phyloP scores from a whole-genome alignment of 2,888 invertebrate species.

The Diaphora mendica region DNA sequence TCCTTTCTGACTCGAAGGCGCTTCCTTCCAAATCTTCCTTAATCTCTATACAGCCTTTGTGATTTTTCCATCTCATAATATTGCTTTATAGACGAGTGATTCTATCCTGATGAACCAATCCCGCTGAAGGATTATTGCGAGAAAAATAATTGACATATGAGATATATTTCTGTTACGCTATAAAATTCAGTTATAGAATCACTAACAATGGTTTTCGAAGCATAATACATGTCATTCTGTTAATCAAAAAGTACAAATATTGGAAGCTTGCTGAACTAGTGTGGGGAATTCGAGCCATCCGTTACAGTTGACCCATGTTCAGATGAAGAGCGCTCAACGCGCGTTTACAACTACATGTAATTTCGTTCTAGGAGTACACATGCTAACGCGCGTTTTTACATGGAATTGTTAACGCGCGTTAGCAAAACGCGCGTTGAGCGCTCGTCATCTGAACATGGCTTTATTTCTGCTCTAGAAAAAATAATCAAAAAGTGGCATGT shows the following conservation, averaged over 20 bases:
- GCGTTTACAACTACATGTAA: no score
- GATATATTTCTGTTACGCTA: neutral
- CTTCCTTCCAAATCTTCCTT: slow-evolving; percentile 30
- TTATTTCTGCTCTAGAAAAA: no score
- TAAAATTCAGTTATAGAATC: neutral
- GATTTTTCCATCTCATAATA: slow-evolving; percentile 44
- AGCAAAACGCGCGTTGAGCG: no score
- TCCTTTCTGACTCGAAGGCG: slow-evolving; percentile 36
- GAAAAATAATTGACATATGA: neutral
- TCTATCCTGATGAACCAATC: neutral
- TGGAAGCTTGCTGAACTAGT: neutral
- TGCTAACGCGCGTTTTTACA: no score
- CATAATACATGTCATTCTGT: neutral
- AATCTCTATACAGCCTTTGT: slow-evolving; percentile 50
- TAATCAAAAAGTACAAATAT: neutral
- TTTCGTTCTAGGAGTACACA: no score
- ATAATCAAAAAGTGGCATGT: no score
- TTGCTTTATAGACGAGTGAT: slow-evolving; percentile 15
- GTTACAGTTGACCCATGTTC: no score
- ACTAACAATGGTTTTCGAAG: neutral
- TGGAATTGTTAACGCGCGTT: no score
- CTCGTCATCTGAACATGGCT: no score
- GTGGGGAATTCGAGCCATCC: neutral
- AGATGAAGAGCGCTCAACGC: no score
- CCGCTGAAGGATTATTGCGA: neutral